These are phyloP conservation scores for Steatocranus sp. DNA, from an alignment of 2,797 vertebrate genomes.

Conservation along the genomic window DNA sequence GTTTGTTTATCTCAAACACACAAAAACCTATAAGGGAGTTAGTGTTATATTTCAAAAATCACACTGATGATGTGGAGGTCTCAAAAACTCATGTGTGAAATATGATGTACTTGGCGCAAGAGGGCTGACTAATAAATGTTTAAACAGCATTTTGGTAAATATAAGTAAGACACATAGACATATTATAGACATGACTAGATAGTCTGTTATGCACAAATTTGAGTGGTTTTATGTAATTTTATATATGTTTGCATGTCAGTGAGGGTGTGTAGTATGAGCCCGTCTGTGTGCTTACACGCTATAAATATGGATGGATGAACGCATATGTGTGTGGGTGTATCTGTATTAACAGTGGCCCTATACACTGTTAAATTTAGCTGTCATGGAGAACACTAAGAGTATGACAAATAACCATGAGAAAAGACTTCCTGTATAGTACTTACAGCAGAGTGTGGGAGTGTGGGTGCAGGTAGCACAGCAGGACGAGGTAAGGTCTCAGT, in stretches of 20 bases:
- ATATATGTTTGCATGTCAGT: neutral
- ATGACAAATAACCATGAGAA: constrained; percentile 15
- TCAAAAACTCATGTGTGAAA: neutral
- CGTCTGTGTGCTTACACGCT: neutral
- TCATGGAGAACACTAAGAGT: neutral
- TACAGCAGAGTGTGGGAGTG: constrained; percentile 17
- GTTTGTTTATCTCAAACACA: neutral
- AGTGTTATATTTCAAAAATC: neutral
- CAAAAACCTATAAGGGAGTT: neutral
- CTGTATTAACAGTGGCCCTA: neutral
- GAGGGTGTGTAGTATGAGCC: neutral
- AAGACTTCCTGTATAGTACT: constrained; percentile 30
- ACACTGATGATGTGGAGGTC: neutral
- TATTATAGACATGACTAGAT: neutral
- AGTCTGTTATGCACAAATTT: neutral
- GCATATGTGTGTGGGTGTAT: constrained; percentile 6
- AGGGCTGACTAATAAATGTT: neutral
- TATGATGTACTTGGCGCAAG: neutral
- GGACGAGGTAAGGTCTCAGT: constrained; percentile 41
- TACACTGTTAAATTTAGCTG: constrained; percentile 32
- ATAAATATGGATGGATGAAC: neutral
- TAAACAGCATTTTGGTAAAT: constrained; percentile 9
- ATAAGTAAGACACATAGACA: neutral
- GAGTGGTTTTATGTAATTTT: neutral
- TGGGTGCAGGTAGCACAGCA: constrained; percentile 45